Evolutionary conservation across 2,888 invertebrate species (phyloP), one percentile per base, ranked within the genome.

Genomic region (Tenthredo livida): DNA sequence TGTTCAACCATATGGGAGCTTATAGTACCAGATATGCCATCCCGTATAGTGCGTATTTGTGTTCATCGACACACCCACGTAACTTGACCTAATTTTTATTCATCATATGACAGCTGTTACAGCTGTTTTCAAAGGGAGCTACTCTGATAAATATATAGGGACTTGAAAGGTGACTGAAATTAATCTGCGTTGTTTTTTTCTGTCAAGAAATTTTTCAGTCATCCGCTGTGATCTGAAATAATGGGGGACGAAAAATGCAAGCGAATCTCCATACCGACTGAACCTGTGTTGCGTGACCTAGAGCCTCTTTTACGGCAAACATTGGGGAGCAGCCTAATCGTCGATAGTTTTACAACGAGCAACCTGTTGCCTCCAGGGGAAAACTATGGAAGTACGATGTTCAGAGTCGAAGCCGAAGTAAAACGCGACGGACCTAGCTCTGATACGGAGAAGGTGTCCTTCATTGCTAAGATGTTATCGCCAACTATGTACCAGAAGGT

Each of bases 311-410:
- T 54, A 6, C 54, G 7, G 54, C 54, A 54, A 54, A n/a, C 6
- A 54, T 54, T 54, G 7, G 54, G 54, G 1, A 54, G n/a, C 54
- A n/a, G 7, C 2, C n/a, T 54, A 54, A 6, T 87, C 10, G 89
- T 92, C 10, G 85, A 89, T 2, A 87, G 88, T 72, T 91, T 88
- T 47, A 86, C 87, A 1, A 88, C 87, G 0, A 82, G 87, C 25
- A 78, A 85, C 2, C 72, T 92, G 10, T 47, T 92, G 10, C 94
- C 94, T 25, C 94, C 94, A 0, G 96, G 96, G 0, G 96, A 96
- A 88, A 96, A 96, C 89, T 96, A 95, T 89, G 95, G 95, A 3
- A 95, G 96, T 87, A 92, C 95, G 0, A 95, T 96, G 92, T 88
- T 95, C 0, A 93, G 93, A 0, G 90, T 92, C 3, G 85, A 89